Base-by-base conservation (phyloP, 2,888 invertebrate genomes). In the Aporophyla nigra region DNA sequence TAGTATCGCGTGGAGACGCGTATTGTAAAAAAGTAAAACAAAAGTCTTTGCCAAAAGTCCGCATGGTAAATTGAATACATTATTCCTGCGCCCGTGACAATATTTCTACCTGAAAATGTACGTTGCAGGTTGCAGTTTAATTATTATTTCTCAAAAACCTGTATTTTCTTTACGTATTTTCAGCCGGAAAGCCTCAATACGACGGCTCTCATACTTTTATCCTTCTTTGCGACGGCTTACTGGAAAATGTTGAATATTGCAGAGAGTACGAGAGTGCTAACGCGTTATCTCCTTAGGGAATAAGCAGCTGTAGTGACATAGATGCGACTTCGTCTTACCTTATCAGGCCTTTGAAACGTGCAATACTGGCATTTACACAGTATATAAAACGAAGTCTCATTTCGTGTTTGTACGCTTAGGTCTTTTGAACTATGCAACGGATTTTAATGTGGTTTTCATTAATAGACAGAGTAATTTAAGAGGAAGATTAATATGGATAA, bases 171-270 rank as follows among this genome's bases (percentile, higher is more conserved):
- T 59, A 14, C 51, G 19, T 51, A 59, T 79, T 74, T 78, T 65
- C 63, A 59, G 66, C 14, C 14, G 58, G 56, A 33, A 61, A 68
- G 40, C 21, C 74, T 75, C 49, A 58, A 74, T 74, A 67, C 72
- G 43, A 68, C 33, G 53, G 24, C 27, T 51, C 62, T 61, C 69
- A 83, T 78, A 59, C 24, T 69, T 76, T 85, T 72, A 76, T 74
- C 59, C 78, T 77, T 68, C 70, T 69, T 63, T 82, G 72, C 80
- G 74, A 56, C 54, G 61, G 69, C 69, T 84, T 85, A 66, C 65
- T 62, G 40, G 70, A 66, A 80, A 78, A 78, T 78, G 78, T 76
- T 87, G 76, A 87, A 87, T 87, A 87, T 87, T 87, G 74, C 61
- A 87, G 49, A 46, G 73, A 53, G 24, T 69, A 69, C 54, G 65